These are phyloP conservation scores for Psittacula derbiana DNA, from an alignment of 2,797 vertebrate species.

Conservation along the genomic window DNA sequence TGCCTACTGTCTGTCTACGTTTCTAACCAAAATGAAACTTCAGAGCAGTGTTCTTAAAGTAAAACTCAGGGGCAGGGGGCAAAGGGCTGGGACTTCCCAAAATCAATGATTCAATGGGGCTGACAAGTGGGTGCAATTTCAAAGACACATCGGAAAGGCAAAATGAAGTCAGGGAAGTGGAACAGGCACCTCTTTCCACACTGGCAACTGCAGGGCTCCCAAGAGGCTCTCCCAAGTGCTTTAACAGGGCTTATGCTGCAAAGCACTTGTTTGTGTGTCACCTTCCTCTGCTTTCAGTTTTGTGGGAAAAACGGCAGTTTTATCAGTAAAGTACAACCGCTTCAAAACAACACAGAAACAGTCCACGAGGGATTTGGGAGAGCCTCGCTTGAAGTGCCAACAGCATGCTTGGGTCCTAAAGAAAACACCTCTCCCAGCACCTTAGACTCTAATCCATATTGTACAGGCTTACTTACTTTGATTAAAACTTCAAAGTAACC, in stretches of 20 bases:
- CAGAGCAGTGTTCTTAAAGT: background rate
- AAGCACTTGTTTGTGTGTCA: background rate
- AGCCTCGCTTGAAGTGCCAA: background rate
- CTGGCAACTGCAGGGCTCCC: background rate
- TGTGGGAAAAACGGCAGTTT: background rate
- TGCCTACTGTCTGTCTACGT: background rate
- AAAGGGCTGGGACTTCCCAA: background rate
- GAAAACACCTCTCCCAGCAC: background rate
- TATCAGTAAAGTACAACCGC: constrained; percentile 8
- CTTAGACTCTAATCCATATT: background rate
- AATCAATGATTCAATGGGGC: background rate
- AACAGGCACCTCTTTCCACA: background rate
- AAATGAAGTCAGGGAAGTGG: background rate
- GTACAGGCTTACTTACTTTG: constrained; percentile 75
- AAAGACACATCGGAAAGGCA: background rate
- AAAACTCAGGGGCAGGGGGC: background rate
- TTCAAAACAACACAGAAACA: background rate
- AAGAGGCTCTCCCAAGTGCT: background rate
- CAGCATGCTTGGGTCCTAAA: background rate
- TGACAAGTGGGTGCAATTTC: background rate
- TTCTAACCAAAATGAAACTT: background rate
- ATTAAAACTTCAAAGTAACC: constrained; percentile 82
- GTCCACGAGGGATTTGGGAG: background rate
- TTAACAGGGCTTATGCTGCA: background rate
- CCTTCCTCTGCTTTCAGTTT: background rate